phyloP scores from a whole-genome alignment of 1,140 invertebrate genomes.

The Lucilia sericata region DNA sequence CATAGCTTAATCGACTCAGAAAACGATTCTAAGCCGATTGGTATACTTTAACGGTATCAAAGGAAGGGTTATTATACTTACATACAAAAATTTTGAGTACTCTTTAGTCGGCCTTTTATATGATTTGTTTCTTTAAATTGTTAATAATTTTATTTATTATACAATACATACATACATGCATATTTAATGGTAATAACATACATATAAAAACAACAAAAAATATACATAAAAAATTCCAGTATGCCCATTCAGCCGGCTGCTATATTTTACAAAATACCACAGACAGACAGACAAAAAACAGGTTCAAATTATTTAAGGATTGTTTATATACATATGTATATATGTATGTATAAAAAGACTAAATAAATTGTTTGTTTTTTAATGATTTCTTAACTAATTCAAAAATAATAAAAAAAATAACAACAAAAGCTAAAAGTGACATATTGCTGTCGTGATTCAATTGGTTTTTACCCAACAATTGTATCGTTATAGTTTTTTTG shows the following conservation, averaged over 20 bases:
- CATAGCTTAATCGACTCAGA: too few species aligned
- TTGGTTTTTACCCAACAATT: slow-evolving; percentile 29
- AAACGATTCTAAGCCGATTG: too few species aligned
- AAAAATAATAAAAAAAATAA: slow-evolving; percentile 1
- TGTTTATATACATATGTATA: not conserved
- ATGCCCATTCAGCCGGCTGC: not conserved
- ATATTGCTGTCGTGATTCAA: slow-evolving; percentile 20
- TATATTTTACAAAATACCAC: not conserved
- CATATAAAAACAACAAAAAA: not conserved
- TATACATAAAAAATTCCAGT: not conserved
- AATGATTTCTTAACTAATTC: slow-evolving; percentile 27
- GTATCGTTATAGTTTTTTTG: not conserved
- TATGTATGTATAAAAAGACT: not conserved
- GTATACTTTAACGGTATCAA: too few species aligned
- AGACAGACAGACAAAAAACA: not conserved
- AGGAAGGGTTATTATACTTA: too few species aligned
- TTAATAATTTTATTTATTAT: too few species aligned
- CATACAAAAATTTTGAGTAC: too few species aligned
- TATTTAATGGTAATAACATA: not conserved
- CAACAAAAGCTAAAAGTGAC: slow-evolving; percentile 1
- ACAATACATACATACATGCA: not conserved
- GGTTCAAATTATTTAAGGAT: slow-evolving; percentile 8
- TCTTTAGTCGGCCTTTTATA: too few species aligned
- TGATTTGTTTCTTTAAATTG: too few species aligned
- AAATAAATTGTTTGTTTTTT: not conserved